Evolutionary conservation across 2,888 invertebrate genomes (phyloP), one percentile per base, ranked within the genome.

Genomic region (Synergus laeviventris): DNA sequence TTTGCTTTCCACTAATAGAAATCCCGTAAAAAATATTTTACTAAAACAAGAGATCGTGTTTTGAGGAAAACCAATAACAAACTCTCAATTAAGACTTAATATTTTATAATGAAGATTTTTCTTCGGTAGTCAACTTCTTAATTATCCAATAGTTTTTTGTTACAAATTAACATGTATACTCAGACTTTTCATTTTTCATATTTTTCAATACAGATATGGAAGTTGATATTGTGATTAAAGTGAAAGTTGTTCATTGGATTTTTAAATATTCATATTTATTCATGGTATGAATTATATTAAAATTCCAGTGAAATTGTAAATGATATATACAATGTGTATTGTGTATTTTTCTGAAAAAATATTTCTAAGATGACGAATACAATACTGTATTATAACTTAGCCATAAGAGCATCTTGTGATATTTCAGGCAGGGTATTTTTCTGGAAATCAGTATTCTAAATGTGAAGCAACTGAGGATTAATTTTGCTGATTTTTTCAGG

Each of bases 1-100:
- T 95, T 95, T 86, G 95, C 95, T 1, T 95, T 96, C 89, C 94
- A 95, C 87, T 95, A 91, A 93, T 14, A 11, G 5, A 24, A 4
- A 11, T 31, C 16, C n/a, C 42, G 16, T 31, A 7, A 31, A 54
- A 16, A 21, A 18, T 18, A 38, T 24, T 61, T 2, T 31, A 21
- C 2, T 21, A 21, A 9, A 66, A 14, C 1, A 16, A 12, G 14
- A 12, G 12, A 18, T 3, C 16, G 8, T 54, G 54, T 1, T 59
- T 14, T 4, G 31, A 1, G 31, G 31, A 31, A 31, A 4, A 31
- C 31, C 7, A 7, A 31, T 31, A 31, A 31, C 31, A 31, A 31
- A 31, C 31, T 31, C 31, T 31, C 5, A 31, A 31, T 31, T 31
- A 31, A 31, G 31, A 59, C 21, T 12, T 59, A 11, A 59, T 24